These are phyloP conservation scores for Anabas testudineus DNA, from an alignment of 2,797 vertebrate genomes.

Conservation along the genomic window DNA sequence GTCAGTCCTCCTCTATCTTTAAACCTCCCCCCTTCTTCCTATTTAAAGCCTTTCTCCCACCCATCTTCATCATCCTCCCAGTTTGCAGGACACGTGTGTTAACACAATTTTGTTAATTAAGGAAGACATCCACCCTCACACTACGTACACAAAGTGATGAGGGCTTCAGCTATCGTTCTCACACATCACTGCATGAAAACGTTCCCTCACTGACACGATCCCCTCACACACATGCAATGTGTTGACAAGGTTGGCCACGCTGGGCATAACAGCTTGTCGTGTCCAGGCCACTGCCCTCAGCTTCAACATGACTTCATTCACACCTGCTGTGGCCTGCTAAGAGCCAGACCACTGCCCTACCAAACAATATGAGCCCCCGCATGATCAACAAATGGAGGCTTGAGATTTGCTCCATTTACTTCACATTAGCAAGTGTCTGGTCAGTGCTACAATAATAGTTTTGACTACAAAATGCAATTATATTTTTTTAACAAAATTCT, in stretches of 20 bases:
- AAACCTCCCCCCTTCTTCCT: slow-evolving; percentile 29
- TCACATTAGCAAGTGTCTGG: background rate
- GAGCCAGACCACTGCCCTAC: slow-evolving; percentile 28
- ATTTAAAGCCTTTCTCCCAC: background rate
- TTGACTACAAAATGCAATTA: no score
- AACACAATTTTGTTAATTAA: slow-evolving; percentile 68
- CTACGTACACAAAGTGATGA: slow-evolving; percentile 1
- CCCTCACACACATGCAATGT: slow-evolving; percentile 9
- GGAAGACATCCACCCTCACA: slow-evolving; percentile 52
- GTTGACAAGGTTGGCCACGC: slow-evolving; percentile 54
- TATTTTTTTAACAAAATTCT: no score
- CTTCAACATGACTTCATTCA: slow-evolving; percentile 60
- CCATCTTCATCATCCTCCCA: slow-evolving; percentile 8
- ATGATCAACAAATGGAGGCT: background rate
- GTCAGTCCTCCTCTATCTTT: slow-evolving; percentile 20
- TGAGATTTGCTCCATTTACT: no score
- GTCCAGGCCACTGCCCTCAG: slow-evolving; percentile 49
- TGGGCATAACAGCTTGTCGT: slow-evolving; percentile 63
- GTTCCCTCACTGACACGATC: slow-evolving; percentile 29
- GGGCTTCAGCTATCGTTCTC: slow-evolving; percentile 8
- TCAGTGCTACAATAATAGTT: no score
- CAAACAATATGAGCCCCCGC: slow-evolving; percentile 28
- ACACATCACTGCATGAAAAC: slow-evolving; percentile 31
- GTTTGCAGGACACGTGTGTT: slow-evolving; percentile 38
- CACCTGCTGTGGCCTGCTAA: slow-evolving; percentile 57